Base-by-base conservation (phyloP, 2,888 invertebrate genomes). In the Galerucella pusilla region DNA sequence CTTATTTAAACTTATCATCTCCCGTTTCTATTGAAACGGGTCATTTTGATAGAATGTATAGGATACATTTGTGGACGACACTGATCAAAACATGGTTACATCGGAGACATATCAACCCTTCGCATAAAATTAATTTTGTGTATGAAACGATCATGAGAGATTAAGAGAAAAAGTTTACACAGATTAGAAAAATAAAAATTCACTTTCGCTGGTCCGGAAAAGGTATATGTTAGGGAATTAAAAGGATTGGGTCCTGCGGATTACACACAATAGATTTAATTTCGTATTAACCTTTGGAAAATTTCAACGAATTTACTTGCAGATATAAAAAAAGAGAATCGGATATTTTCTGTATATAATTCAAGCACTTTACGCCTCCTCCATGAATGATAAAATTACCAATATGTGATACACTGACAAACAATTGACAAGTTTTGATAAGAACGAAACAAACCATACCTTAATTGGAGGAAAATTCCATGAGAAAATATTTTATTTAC, bases 81-180 rank as follows among this genome's bases (percentile, higher is more conserved):
- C 73, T 67, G 57, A 20, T 2, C 6, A n/a, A 54, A 54, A 16
- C 16, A 3, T 54, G 16, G 54, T n/a, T 7, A 16, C 54, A 3
- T 46, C 65, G 75, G 77, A 75, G 74, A 79, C 77, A 75, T 75
- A 74, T 71, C 75, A 69, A 16, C 63, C 74, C 74, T 73, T 74
- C 68, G 77, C 72, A 77, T 80, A 78, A 78, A 80, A 80, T 78
- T 79, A 80, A 80, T 80, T 80, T 78, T 77, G 78, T 78, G 76
- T 77, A 73, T 75, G 73, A 70, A 71, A 75, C 73, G 75, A 63
- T 68, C 71, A 64, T 45, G 65, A 72, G 78, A 77, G 78, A 79
- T 80, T 78, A 80, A 35, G 57, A 64, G 74, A 72, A 75, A 75
- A 77, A 75, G 75, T 75, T 75, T 74, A 61, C 72, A 72, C 42